Conservation (phyloP, 2,113 vertebrate species). For the Zonotrichia leucophrys region DNA sequence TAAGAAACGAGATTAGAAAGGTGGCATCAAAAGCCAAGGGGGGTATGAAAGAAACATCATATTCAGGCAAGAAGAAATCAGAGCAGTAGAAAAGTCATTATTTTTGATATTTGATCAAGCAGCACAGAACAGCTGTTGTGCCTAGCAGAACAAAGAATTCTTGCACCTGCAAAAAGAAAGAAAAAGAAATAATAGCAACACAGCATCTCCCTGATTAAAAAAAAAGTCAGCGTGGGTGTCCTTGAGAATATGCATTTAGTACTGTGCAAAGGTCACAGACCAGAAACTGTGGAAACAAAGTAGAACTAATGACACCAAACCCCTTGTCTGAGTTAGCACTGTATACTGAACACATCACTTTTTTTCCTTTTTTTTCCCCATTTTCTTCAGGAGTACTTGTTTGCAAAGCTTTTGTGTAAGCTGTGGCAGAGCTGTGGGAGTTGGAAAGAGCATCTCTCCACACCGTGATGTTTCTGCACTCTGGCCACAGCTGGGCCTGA, state of each 20-base stretch:
- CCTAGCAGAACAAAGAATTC: background rate
- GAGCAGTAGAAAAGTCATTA: background rate
- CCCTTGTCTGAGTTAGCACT: background rate
- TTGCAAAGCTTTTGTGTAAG: background rate
- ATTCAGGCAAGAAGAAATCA: background rate
- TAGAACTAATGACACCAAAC: background rate
- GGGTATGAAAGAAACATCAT: background rate
- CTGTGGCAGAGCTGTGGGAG: background rate
- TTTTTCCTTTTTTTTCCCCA: background rate
- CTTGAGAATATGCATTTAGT: background rate
- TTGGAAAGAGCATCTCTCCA: background rate
- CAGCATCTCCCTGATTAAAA: background rate
- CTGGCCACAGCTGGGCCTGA: background rate
- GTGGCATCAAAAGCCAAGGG: background rate
- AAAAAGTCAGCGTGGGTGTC: background rate
- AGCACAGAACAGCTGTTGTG: background rate
- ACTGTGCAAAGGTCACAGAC: background rate
- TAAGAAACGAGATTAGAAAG: background rate
- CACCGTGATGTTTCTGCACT: fast-evolving
- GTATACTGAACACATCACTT: background rate
- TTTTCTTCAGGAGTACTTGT: background rate
- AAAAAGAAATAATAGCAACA: background rate
- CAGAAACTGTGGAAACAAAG: background rate
- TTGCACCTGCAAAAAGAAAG: background rate
- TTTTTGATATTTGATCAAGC: background rate